A percentile compares a stretch with the other conserved stretches of the same genome.
These are phyloP conservation scores for Antidorcas marsupialis DNA, from an alignment of 2,113 vertebrate species.

Conservation along the genomic window DNA sequence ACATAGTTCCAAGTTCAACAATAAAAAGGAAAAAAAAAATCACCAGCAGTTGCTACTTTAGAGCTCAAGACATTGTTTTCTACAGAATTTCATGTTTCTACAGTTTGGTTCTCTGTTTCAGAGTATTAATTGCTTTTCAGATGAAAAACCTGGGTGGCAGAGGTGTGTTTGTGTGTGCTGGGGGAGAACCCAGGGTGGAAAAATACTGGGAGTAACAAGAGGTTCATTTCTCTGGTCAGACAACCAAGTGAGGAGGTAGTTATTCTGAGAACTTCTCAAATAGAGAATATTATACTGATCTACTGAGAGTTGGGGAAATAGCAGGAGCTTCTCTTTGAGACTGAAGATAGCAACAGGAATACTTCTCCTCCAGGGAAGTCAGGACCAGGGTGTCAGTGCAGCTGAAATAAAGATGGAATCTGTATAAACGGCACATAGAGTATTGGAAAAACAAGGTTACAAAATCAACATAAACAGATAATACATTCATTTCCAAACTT, in stretches of 20 bases:
- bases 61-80: slow-evolving; percentile 74
- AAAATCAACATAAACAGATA: neutral
- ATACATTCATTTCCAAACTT: neutral
- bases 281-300: slow-evolving; percentile 71
- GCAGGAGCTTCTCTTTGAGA: slow-evolving; percentile 70
- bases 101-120: slow-evolving; percentile 76
- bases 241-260: slow-evolving; percentile 83
- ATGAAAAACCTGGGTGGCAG: slow-evolving; percentile 53
- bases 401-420: slow-evolving; percentile 76
- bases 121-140: slow-evolving; percentile 49
- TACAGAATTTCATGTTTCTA: slow-evolving; percentile 75
- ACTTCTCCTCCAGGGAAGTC: slow-evolving; percentile 77
- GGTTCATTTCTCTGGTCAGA: slow-evolving; percentile 74
- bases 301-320: slow-evolving; percentile 65
- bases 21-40: slow-evolving; percentile 65
- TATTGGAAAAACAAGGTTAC: neutral
- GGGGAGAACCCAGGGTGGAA: slow-evolving; percentile 44
- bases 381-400: slow-evolving; percentile 77
- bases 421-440: slow-evolving; percentile 37
- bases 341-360: slow-evolving; percentile 66
- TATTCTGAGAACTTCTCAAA: slow-evolving; percentile 75
- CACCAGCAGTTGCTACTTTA: slow-evolving; percentile 75
- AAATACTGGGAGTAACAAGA: slow-evolving; percentile 68
- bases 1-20: slow-evolving; percentile 67
- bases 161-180: neutral